Evolutionary conservation across 2,797 vertebrate species (phyloP).

Genomic region (Hephaestus fuliginosus): DNA sequence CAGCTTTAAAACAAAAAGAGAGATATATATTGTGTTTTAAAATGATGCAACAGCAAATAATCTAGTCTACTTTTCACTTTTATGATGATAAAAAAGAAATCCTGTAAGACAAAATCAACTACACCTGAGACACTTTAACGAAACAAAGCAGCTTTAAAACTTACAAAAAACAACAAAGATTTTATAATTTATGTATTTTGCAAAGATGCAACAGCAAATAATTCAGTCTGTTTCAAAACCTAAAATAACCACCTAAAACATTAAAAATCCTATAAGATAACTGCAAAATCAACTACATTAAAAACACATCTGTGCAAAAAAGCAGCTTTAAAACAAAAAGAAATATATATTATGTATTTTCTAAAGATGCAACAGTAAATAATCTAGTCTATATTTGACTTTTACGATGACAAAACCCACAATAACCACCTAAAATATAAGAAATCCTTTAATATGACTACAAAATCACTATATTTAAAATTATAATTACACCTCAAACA

Average conservation of each 20-base stretch:
- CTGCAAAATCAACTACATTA: too few species aligned
- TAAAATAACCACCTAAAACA: background rate
- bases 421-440: background rate
- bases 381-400: background rate
- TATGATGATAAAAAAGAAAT: background rate
- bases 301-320: too few species aligned
- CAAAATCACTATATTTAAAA: too few species aligned
- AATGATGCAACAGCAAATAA: background rate
- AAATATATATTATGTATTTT: too few species aligned
- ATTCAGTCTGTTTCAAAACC: background rate
- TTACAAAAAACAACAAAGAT: background rate
- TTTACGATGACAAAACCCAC: background rate
- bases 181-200: rapidly evolving
- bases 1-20: too few species aligned
- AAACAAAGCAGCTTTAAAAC: background rate
- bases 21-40: too few species aligned
- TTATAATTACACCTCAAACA: background rate
- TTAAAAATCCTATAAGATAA: too few species aligned
- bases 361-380: background rate
- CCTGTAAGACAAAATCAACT: background rate
- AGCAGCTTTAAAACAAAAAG: too few species aligned
- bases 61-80: background rate
- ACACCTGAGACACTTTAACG: background rate
- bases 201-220: background rate
- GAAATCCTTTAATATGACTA: background rate